A percentile compares a stretch with the other conserved stretches of the same genome.
Evolutionary conservation across 2,888 invertebrate genomes (phyloP).

Genomic region (Diplazon laetatorius): DNA sequence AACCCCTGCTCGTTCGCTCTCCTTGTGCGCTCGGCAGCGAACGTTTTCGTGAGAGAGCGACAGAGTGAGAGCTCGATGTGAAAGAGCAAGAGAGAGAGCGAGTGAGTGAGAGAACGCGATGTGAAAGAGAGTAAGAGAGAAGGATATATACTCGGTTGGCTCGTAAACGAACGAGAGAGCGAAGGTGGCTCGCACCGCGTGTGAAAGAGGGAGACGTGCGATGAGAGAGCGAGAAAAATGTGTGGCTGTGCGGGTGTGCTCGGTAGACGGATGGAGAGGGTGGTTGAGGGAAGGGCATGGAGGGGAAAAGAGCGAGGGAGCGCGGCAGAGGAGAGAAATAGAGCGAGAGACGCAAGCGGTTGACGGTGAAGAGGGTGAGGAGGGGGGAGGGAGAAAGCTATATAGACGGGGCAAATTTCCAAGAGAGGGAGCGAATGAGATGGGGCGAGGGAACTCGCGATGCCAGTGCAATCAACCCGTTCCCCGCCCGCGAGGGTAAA

Average conservation of each 20-base stretch:
- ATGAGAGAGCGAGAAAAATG: slow-evolving; percentile 58
- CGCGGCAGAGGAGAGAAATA: slow-evolving; percentile 44
- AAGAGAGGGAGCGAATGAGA: slow-evolving; percentile 63
- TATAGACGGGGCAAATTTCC: slow-evolving; percentile 62
- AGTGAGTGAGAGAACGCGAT: no score
- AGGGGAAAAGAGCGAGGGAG: no score
- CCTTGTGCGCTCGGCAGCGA: slow-evolving; percentile 55
- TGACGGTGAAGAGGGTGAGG: slow-evolving; percentile 37
- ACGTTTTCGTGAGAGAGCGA: slow-evolving; percentile 50
- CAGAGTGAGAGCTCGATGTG: slow-evolving; percentile 25
- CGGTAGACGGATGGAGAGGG: slow-evolving; percentile 28
- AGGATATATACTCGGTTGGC: slow-evolving; percentile 58
- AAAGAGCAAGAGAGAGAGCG: slow-evolving; percentile 49
- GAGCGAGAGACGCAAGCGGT: slow-evolving; percentile 15
- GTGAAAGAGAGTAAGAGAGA: slow-evolving; percentile 38
- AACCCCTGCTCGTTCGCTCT: slow-evolving; percentile 69
- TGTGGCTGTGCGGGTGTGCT: slow-evolving; percentile 62
- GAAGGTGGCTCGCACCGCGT: slow-evolving; percentile 27
- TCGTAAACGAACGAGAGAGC: slow-evolving; percentile 12
- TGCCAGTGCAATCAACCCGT: slow-evolving; percentile 82
- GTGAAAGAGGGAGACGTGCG: slow-evolving; percentile 48
- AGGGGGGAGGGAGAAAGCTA: slow-evolving; percentile 57
- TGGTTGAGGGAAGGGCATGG: no score
- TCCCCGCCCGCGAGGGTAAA: slow-evolving; percentile 78
- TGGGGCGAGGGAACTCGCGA: slow-evolving; percentile 73